Evolutionary conservation across 2,113 vertebrate species (phyloP), one percentile per base, ranked within the genome.

Genomic region (Pterocles burchelli): DNA sequence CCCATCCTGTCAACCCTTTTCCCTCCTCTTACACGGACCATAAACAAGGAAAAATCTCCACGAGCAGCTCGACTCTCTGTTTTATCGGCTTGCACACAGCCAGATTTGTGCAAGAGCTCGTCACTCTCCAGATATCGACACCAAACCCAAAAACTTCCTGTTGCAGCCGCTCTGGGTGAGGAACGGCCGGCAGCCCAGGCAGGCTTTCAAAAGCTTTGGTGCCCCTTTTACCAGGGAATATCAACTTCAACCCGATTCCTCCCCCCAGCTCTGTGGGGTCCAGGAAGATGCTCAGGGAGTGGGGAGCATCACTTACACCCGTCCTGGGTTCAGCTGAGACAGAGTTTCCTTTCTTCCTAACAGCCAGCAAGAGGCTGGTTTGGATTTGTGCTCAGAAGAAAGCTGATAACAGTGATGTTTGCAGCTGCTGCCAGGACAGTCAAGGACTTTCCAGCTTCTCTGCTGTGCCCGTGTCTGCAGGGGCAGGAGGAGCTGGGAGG

Each of bases 1-100:
- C 82, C 81, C 28, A 25, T 22, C 36, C 36, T 58, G 45, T 21
- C 59, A 59, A 48, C 10, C 17, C 49, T 72, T 29, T 55, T 45
- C 48, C 49, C 36, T 90, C 16, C 52, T 81, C 48, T 71, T 49
- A 34, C 0, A 0, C 8, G 22, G 61, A 16, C 3, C 28, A 55
- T 3, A 41, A 88, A 51, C 6, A 36, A 78, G 87, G 65, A 31
- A 28, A 85, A 85, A 26, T 31, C 79, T 52, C 57, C 11, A 19
- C 2, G 61, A 84, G 73, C 45, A 70, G 5, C 34, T 38, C 0
- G 0, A 8, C n/a, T 48, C 45, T 5, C 2, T 55, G 55, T 46
- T 89, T 58, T 29, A 80, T 71, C 17, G 0, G 48, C 80, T 70
- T 17, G 41, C 41, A 34, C 41, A 20, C 26, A 54, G 66, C 36